Base-by-base conservation (phyloP, 2,113 vertebrate species). In the Callionymus lyra region DNA sequence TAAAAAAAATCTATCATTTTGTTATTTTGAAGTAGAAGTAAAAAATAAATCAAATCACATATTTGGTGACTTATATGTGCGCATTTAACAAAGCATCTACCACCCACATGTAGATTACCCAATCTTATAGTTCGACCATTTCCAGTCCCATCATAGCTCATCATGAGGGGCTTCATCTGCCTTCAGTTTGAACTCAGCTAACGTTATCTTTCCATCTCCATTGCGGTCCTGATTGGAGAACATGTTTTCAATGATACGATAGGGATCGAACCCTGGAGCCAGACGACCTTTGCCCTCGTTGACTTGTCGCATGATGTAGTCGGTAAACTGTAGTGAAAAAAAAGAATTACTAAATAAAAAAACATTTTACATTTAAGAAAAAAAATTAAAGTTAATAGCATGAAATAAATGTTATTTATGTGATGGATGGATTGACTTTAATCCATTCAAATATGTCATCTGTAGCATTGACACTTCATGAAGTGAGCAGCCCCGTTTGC, bases 201-300 rank as follows among this genome's bases (percentile, higher is more conserved):
- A 85, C 0, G 87, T 92, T 59, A 99, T 93, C 77, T 84, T 91
- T 36, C 95, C 92, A 1, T 99, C 91, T 53, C 89, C 86, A 6
- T 98, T 79, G 12, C 92, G 87, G 76, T 99, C 95, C 82, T 99
- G 95, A 74, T 97, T 99, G 70, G 81, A 84, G 72, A 95, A 99
- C 93, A 99, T 99, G 48, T 94, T 97, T 63, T 91, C 89, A 47
- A 99, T 89, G 4, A 99, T 94, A 57, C 84, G 88, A 10, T 90
- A 80, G 2, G 89, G 79, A 32, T 94, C 91, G 19, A 93, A 97
- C 1, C 95, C 95, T 0, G 95, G 95, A 12, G 93, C 93, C 3
- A 99, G 86, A 36, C 90, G 94, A 32, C 95, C 94, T 79, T 88
- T 91, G 6, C 93, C 94, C 6, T 90, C 85, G 1, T 77, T 80